phyloP scores from a whole-genome alignment of 2,797 vertebrate genomes.

The Argya squamiceps region DNA sequence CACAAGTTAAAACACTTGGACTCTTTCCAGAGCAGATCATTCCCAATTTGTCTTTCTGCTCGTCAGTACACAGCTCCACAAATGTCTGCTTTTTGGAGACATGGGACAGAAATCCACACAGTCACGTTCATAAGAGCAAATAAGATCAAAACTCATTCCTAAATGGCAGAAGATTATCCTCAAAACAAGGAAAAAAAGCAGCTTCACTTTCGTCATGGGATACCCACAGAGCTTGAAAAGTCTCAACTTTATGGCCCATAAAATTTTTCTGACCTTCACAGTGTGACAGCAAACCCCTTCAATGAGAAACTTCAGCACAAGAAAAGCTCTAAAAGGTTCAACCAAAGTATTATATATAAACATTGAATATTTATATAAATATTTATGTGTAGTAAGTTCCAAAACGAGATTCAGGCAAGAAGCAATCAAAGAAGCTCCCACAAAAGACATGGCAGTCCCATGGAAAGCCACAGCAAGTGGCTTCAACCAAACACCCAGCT shows the following conservation, averaged over 20 bases:
- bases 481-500: neutral
- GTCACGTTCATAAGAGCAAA: neutral
- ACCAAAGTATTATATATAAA: neutral
- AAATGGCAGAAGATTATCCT: neutral
- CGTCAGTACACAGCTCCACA: neutral
- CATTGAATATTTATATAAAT: neutral
- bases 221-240: neutral
- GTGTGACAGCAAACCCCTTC: neutral
- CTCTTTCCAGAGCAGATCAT: slow-evolving; percentile 21
- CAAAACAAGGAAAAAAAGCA: neutral
- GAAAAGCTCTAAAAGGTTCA: neutral
- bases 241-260: neutral
- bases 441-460: neutral
- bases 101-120: neutral
- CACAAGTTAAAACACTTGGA: slow-evolving; percentile 40
- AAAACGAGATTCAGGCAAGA: neutral
- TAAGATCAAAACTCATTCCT: neutral
- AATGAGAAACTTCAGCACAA: neutral
- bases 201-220: neutral
- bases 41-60: slow-evolving; percentile 35
- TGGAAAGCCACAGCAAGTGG: neutral
- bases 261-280: neutral
- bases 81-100: neutral
- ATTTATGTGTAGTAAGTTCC: neutral
- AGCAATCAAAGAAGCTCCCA: neutral